phyloP scores from a whole-genome alignment of 2,797 vertebrate species.

The Gastrophryne carolinensis region DNA sequence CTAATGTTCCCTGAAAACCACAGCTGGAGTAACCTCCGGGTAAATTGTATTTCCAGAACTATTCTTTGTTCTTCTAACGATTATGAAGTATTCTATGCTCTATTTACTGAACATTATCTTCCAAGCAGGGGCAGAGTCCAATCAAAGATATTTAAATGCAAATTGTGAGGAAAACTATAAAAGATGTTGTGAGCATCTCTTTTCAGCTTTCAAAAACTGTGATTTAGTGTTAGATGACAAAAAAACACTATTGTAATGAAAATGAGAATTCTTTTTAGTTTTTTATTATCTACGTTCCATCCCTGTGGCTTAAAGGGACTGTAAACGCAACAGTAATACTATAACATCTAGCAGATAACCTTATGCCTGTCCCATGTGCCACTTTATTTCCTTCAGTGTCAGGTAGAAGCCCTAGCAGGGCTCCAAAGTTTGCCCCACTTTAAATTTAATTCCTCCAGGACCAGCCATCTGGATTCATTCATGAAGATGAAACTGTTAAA shows the following conservation, averaged over 20 bases:
- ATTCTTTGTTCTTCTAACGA: slow-evolving; percentile 36
- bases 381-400: too few species aligned
- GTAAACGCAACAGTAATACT: too few species aligned
- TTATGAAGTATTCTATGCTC: slow-evolving; percentile 42
- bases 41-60: slow-evolving; percentile 17
- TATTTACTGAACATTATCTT: slow-evolving; percentile 45
- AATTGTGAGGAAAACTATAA: slow-evolving; percentile 6
- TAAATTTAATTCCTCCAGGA: too few species aligned
- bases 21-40: slow-evolving; percentile 34
- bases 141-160: slow-evolving; percentile 48
- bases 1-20: slow-evolving; percentile 7
- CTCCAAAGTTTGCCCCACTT: too few species aligned
- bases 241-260: not conserved
- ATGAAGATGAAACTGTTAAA: too few species aligned
- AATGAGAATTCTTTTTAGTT: not conserved
- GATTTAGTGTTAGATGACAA: slow-evolving; percentile 4
- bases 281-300: too few species aligned
- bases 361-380: too few species aligned
- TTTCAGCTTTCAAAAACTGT: slow-evolving; percentile 11
- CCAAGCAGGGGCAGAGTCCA: slow-evolving; percentile 46
- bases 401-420: too few species aligned
- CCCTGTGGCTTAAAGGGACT: too few species aligned
- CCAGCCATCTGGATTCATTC: too few species aligned
- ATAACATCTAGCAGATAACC: too few species aligned
- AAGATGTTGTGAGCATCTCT: slow-evolving; percentile 2